Conservation (phyloP, 2,888 invertebrate species). For the Monochamus alternatus region DNA sequence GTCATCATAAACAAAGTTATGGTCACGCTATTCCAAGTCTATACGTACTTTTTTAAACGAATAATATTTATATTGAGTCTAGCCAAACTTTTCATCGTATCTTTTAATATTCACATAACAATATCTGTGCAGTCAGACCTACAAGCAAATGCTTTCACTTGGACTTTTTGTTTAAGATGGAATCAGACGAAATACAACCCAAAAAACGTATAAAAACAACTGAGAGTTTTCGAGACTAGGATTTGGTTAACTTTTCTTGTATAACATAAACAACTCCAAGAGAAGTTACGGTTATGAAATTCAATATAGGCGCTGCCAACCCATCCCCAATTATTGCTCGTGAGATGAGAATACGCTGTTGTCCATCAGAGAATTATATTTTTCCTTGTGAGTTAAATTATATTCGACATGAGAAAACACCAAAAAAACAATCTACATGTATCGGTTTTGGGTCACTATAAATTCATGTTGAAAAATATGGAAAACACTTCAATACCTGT, state of each 20-base stretch:
- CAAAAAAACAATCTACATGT: neutral
- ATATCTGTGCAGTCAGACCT: neutral
- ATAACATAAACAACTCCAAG: neutral
- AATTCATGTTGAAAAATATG: neutral
- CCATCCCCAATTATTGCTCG: neutral
- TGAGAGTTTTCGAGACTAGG: neutral
- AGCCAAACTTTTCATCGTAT: no score
- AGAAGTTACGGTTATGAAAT: slow-evolving; percentile 17
- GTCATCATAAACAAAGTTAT: no score
- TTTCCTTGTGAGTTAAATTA: neutral
- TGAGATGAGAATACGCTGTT: neutral
- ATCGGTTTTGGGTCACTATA: neutral
- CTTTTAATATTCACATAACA: neutral
- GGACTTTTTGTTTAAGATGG: neutral
- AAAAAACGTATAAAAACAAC: slow-evolving; percentile 10
- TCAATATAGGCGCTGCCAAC: neutral
- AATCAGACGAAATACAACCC: slow-evolving; percentile 5
- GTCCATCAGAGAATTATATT: neutral
- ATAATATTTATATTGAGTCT: no score
- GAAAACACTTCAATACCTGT: neutral
- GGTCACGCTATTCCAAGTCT: no score
- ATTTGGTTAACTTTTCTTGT: slow-evolving; percentile 17
- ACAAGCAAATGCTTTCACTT: slow-evolving; percentile 27
- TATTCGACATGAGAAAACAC: neutral
- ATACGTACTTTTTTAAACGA: no score